A percentile compares a stretch with the other conserved stretches of the same genome.
Evolutionary conservation across 2,888 invertebrate genomes (phyloP).

Genomic region (Ormyrus pomaceus): DNA sequence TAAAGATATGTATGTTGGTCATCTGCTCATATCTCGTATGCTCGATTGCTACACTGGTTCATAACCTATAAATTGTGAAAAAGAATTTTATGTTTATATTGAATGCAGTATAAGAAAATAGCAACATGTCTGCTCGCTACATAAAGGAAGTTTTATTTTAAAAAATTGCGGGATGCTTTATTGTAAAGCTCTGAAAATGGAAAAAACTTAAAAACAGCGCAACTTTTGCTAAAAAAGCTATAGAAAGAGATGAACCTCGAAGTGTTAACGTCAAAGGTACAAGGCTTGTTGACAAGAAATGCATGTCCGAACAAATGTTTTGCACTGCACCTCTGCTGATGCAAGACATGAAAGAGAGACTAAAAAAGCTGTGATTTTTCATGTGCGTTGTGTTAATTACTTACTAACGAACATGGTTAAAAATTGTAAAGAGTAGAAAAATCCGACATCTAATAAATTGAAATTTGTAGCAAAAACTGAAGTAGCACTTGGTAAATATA

Average conservation of each 20-base stretch:
- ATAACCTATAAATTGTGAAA: not conserved
- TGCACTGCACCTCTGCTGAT: not conserved
- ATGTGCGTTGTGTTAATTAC: conserved; percentile 39
- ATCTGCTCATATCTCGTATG: too few species aligned
- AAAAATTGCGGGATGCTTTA: not conserved
- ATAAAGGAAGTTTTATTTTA: not conserved
- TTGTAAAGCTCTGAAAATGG: conserved; percentile 2
- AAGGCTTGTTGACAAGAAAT: not conserved
- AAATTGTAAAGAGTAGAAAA: conserved; percentile 37
- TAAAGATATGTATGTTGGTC: not conserved
- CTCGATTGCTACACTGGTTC: not conserved
- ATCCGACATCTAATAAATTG: conserved; percentile 18
- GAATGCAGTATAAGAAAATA: not conserved
- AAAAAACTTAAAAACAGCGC: not conserved
- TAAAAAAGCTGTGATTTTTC: conserved; percentile 14
- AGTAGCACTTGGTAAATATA: conserved; percentile 46
- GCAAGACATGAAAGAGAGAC: conserved; percentile 8
- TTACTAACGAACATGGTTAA: conserved; percentile 27
- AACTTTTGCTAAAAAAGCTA: not conserved
- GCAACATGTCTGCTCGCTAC: not conserved
- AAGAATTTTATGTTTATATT: not conserved
- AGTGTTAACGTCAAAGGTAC: not conserved
- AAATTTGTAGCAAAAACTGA: conserved; percentile 46
- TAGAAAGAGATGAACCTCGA: not conserved
- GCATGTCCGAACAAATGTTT: not conserved